Evolutionary conservation across 1,140 invertebrate species (phyloP).

Genomic region (Drosophila pachea): DNA sequence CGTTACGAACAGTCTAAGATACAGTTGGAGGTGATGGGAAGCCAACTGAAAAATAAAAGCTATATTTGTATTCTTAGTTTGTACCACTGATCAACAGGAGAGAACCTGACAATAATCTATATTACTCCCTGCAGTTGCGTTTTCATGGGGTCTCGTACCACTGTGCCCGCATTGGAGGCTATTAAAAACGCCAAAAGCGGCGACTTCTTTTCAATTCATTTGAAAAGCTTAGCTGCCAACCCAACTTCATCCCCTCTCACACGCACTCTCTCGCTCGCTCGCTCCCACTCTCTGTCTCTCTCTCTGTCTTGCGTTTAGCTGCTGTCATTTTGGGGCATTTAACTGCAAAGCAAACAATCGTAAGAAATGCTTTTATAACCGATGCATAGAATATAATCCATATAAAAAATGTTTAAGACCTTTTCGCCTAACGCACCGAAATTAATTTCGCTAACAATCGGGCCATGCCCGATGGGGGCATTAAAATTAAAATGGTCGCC

Average conservation of each 20-base stretch:
- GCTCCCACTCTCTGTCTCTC: no score
- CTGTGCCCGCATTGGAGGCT: slow-evolving; percentile 44
- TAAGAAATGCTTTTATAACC: slow-evolving; percentile 70
- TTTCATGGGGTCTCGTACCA: slow-evolving; percentile 19
- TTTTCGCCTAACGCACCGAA: slow-evolving; percentile 62
- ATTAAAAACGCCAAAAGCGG: slow-evolving; percentile 58
- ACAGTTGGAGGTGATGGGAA: no score
- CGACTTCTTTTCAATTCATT: slow-evolving; percentile 61
- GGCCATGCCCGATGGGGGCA: slow-evolving; percentile 20
- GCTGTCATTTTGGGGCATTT: slow-evolving; percentile 46
- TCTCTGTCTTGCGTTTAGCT: no score
- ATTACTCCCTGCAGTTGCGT: background rate
- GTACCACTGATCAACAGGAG: no score
- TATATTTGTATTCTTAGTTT: background rate
- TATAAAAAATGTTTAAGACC: slow-evolving; percentile 68
- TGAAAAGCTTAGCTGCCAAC: slow-evolving; percentile 50
- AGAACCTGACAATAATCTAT: background rate
- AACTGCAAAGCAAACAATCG: slow-evolving; percentile 70
- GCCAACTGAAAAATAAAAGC: no score
- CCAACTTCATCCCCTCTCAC: background rate
- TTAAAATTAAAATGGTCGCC: slow-evolving; percentile 39
- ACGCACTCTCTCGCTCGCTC: background rate
- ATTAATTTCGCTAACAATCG: slow-evolving; percentile 76
- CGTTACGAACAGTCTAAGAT: no score
- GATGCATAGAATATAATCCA: slow-evolving; percentile 66